Percentiles rank a stretch among this genome's conserved stretches.
phyloP scores from a whole-genome alignment of 2,113 vertebrate species.

The Leiothrix lutea region DNA sequence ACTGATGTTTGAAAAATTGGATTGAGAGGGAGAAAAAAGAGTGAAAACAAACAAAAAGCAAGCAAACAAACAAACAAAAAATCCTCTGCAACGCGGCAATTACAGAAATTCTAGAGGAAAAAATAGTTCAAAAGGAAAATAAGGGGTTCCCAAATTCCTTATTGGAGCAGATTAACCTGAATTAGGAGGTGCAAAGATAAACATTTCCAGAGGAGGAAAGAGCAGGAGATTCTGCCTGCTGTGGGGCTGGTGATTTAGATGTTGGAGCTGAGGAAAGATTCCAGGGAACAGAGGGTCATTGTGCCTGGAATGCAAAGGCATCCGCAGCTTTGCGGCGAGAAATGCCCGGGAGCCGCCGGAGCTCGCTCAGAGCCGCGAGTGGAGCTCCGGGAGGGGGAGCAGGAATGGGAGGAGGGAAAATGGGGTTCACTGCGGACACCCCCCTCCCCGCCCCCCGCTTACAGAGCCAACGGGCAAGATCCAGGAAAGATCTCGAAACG shows the following conservation, averaged over 20 bases:
- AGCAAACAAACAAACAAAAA: neutral
- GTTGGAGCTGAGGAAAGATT: neutral
- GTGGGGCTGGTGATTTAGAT: neutral
- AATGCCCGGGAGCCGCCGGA: conserved; percentile 15
- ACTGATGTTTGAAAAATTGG: conserved; percentile 31
- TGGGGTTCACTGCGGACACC: neutral
- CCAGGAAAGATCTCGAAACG: no score
- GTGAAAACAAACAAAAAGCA: neutral
- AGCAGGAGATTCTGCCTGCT: neutral
- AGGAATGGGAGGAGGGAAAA: neutral
- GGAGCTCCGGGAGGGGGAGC: neutral
- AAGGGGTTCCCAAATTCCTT: conserved; percentile 7
- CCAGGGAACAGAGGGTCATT: neutral
- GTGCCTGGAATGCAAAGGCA: conserved; percentile 61
- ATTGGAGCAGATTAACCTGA: neutral
- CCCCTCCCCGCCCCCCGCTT: no score
- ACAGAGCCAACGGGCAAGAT: no score
- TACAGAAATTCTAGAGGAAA: conserved; percentile 36
- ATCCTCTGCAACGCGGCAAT: neutral
- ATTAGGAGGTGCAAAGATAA: conserved; percentile 16
- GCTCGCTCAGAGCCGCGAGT: conserved; percentile 4
- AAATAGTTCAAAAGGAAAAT: neutral
- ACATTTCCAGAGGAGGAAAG: conserved; percentile 15
- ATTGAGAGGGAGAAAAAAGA: neutral
- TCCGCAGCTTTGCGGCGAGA: neutral